phyloP scores from a whole-genome alignment of 2,888 invertebrate species.

The Trichogramma evanescens region DNA sequence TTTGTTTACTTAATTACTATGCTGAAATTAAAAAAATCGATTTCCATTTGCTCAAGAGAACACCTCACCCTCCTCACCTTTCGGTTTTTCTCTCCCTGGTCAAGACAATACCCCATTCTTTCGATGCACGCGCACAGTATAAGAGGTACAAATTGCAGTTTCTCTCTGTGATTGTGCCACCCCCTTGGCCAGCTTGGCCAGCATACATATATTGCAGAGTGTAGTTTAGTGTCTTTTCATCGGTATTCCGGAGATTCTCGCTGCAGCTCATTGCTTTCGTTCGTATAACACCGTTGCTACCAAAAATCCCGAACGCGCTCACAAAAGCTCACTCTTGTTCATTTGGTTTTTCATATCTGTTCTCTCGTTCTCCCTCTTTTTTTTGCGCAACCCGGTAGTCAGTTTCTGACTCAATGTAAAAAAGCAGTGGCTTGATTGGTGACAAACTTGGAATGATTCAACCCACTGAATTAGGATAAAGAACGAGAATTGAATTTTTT shows the following conservation, averaged over 20 bases:
- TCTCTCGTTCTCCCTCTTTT: slow-evolving; percentile 24
- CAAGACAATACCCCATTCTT: slow-evolving; percentile 48
- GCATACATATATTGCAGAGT: too few relatives aligned
- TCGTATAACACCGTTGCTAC: slow-evolving; percentile 2
- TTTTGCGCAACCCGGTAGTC: slow-evolving; percentile 1
- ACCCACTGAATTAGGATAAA: too few relatives aligned
- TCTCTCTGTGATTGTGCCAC: background rate
- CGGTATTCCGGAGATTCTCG: too few relatives aligned
- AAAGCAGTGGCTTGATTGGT: too few relatives aligned
- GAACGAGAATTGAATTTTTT: too few relatives aligned
- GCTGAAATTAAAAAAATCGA: slow-evolving; percentile 48
- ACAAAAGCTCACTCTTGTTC: slow-evolving; percentile 46
- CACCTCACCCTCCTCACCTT: slow-evolving; percentile 26
- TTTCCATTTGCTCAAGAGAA: slow-evolving; percentile 39
- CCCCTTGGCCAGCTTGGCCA: slow-evolving; percentile 20
- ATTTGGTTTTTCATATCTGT: slow-evolving; percentile 42
- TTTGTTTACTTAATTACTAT: slow-evolving; percentile 11
- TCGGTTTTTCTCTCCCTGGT: slow-evolving; percentile 41
- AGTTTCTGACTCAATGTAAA: too few relatives aligned
- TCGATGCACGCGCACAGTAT: slow-evolving; percentile 37
- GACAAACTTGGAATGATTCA: too few relatives aligned
- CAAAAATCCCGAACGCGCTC: slow-evolving; percentile 43
- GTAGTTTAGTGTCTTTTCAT: too few relatives aligned
- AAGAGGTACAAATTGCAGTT: slow-evolving; percentile 48
- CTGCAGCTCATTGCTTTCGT: too few relatives aligned